Percentiles rank a stretch among this genome's conserved stretches.
These are phyloP conservation scores for Eclectus roratus DNA, from an alignment of 2,113 vertebrate species.

Conservation along the genomic window DNA sequence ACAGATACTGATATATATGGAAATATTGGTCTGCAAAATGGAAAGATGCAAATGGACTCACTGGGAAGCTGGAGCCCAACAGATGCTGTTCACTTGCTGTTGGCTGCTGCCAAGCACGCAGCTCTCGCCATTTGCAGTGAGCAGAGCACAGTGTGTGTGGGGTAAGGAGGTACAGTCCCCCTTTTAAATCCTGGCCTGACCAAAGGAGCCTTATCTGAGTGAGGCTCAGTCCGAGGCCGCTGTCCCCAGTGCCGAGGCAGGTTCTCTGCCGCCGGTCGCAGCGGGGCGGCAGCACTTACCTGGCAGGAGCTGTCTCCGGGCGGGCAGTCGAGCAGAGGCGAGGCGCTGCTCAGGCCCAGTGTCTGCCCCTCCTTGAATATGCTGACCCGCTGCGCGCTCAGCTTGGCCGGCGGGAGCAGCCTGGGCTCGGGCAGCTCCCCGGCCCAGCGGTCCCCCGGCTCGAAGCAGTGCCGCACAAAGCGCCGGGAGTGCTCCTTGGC, in stretches of 20 bases:
- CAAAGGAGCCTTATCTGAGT: fast-evolving
- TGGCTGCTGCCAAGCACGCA: neutral
- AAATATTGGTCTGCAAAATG: neutral
- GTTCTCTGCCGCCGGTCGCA: neutral
- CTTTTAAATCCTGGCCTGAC: neutral
- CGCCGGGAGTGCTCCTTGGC: constrained; percentile 87
- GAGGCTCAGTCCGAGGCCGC: neutral
- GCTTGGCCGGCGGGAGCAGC: constrained; percentile 73
- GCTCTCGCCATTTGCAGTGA: fast-evolving
- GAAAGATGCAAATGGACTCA: neutral
- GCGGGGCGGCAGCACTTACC: constrained; percentile 62
- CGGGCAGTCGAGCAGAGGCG: constrained; percentile 59
- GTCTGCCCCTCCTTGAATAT: constrained; percentile 80
- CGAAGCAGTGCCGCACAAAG: constrained; percentile 82
- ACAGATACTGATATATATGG: neutral
- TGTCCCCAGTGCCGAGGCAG: neutral
- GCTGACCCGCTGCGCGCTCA: constrained; percentile 90
- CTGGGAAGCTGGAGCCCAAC: neutral
- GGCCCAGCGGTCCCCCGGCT: constrained; percentile 76
- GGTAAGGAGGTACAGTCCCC: fast-evolving
- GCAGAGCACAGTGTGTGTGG: neutral
- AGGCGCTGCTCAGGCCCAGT: constrained; percentile 60
- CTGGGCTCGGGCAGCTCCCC: constrained; percentile 57
- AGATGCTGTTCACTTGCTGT: neutral
- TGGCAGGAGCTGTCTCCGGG: constrained; percentile 37